phyloP scores from a whole-genome alignment of 2,888 invertebrate genomes.

The Heliconius charithonia region DNA sequence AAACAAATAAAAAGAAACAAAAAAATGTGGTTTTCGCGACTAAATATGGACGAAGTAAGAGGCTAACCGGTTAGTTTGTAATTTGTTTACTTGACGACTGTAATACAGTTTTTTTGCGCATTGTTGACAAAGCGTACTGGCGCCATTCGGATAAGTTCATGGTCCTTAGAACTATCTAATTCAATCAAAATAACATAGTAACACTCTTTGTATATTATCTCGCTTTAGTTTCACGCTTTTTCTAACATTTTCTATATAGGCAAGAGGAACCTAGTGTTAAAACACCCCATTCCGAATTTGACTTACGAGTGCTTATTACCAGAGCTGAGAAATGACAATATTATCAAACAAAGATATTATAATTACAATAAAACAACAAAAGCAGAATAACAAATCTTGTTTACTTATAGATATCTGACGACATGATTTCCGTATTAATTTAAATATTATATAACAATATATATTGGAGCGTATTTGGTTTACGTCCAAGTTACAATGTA shows the following conservation, averaged over 20 bases:
- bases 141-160: slow-evolving; percentile 29
- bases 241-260: neutral
- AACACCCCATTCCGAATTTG: too few species aligned
- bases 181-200: neutral
- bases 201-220: neutral
- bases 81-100: slow-evolving; percentile 12
- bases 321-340: neutral
- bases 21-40: neutral
- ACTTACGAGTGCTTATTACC: neutral
- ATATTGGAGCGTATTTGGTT: slow-evolving; percentile 1
- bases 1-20: slow-evolving; percentile 9
- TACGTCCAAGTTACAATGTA: neutral
- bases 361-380: neutral
- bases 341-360: neutral
- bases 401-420: neutral
- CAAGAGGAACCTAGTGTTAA: too few species aligned
- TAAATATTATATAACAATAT: slow-evolving; percentile 2
- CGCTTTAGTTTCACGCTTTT: neutral
- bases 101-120: slow-evolving; percentile 18
- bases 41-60: slow-evolving; percentile 22
- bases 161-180: slow-evolving; percentile 26
- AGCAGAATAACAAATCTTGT: neutral
- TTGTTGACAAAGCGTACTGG: slow-evolving; percentile 19
- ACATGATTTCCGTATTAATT: neutral
- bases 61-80: slow-evolving; percentile 1